phyloP scores from a whole-genome alignment of 2,888 invertebrate genomes.

The Laspeyria flexula region DNA sequence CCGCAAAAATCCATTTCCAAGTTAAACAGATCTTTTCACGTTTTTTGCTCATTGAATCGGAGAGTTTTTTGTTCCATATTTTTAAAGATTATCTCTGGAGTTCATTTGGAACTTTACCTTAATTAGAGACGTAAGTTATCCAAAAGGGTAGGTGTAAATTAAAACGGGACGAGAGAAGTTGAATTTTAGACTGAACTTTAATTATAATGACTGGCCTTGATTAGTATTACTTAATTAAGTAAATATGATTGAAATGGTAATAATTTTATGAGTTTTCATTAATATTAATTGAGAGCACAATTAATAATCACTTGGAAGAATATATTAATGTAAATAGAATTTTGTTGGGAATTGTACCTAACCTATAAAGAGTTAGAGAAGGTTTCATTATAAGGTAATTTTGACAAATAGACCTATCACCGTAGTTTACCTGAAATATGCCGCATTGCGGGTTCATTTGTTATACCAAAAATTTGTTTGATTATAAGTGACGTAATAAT shows the following conservation, averaged over 20 bases:
- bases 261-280: constrained; percentile 12
- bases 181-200: constrained; percentile 38
- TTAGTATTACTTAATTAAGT: constrained; percentile 31
- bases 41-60: constrained; percentile 71
- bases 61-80: constrained; percentile 63
- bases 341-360: too few relatives aligned
- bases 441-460: too few relatives aligned
- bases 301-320: constrained; percentile 6
- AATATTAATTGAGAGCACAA: neutral
- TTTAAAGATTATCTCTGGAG: constrained; percentile 57
- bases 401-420: too few relatives aligned
- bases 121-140: constrained; percentile 48
- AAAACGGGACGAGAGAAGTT: constrained; percentile 34
- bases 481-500: too few relatives aligned
- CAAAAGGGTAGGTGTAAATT: constrained; percentile 49
- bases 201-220: constrained; percentile 32
- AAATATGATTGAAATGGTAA: constrained; percentile 22
- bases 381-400: too few relatives aligned
- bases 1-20: constrained; percentile 80
- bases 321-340: constrained; percentile 16
- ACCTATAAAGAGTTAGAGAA: too few relatives aligned
- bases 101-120: constrained; percentile 53
- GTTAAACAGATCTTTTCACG: constrained; percentile 74
- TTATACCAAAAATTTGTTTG: too few relatives aligned
- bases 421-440: too few relatives aligned